phyloP scores from a whole-genome alignment of 2,888 invertebrate species.

The Zeuzera pyrina region DNA sequence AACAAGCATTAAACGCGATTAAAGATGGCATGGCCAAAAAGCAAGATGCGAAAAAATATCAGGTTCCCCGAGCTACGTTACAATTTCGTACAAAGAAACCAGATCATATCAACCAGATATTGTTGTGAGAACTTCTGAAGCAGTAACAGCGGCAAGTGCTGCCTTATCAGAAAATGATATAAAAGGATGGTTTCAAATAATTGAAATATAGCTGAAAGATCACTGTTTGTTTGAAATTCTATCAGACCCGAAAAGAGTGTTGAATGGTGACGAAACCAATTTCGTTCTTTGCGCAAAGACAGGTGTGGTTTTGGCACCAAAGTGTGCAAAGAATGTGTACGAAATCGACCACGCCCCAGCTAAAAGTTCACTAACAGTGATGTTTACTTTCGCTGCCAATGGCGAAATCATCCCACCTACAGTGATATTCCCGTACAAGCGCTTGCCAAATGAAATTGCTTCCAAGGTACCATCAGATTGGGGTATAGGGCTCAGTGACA shows the following conservation, averaged over 20 bases:
- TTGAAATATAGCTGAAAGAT: constrained; percentile 15
- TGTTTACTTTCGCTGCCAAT: constrained; percentile 37
- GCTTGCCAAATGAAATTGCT: constrained; percentile 24
- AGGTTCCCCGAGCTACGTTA: too few species aligned
- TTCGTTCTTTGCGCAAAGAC: constrained; percentile 23
- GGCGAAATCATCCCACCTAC: constrained; percentile 31
- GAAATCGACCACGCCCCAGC: constrained; percentile 30
- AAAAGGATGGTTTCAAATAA: constrained; percentile 19
- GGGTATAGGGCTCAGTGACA: constrained; percentile 19
- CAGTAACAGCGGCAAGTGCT: constrained; percentile 22
- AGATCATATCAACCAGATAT: constrained; percentile 22
- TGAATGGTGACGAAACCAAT: constrained; percentile 26
- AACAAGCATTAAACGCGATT: too few species aligned
- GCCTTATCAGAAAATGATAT: constrained; percentile 20
- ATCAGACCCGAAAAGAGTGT: too few species aligned
- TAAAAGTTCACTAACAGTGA: constrained; percentile 34
- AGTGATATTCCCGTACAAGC: constrained; percentile 32
- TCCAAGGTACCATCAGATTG: constrained; percentile 26
- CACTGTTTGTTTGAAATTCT: constrained; percentile 14
- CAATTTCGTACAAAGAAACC: too few species aligned
- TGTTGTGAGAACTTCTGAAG: constrained; percentile 17
- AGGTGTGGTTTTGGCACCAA: constrained; percentile 19
- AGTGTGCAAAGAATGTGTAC: constrained; percentile 29
- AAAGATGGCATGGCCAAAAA: too few species aligned
- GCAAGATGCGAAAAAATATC: too few species aligned